Base-by-base conservation (phyloP, 2,113 vertebrate genomes). In the Colossoma macropomum region DNA sequence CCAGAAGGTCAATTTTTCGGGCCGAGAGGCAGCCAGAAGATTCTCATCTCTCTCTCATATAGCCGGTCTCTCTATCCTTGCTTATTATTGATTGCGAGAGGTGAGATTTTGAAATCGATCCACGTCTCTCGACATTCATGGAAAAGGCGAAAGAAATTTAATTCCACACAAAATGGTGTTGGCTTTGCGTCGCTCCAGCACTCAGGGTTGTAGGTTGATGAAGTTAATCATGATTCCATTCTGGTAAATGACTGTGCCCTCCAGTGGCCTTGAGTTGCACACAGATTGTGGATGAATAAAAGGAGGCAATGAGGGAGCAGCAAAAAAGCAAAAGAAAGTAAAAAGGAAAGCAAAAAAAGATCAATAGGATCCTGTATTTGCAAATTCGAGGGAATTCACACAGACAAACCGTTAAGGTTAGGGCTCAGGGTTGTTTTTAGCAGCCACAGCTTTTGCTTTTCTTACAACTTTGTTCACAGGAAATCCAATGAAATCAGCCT, bases 91-190 rank as follows among this genome's bases (percentile, higher is more conserved):
- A 88, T 88, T 84, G 63, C 16, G 79, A 87, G 86, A 84, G 82
- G 81, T 82, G 75, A 79, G 87, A 84, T 86, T 81, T 80, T 65
- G 84, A 70, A 75, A 88, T 88, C 87, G 75, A 88, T 86, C 81
- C 65, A 21, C 62, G 79, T 77, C 84, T 86, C 81, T 85, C 66
- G 54, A 75, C 77, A 79, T 83, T 79, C 71, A 76, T 70, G 81
- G 72, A 62, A 81, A 62, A 84, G 80, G 76, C 65, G 50, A 59
- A 54, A 77, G 84, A 76, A 71, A 81, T 86, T 88, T 88, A 77
- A 88, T 84, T 75, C 65, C 45, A 50, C 66, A 81, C 62, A 59
- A 83, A 83, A 85, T 74, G 80, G 76, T 66, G 73, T 66, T 80
- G 71, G 73, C 72, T 75, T 63, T 68, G 56, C 27, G 48, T 50